Evolutionary conservation across 2,888 invertebrate genomes (phyloP).

Genomic region (Acanthopleura granulata): DNA sequence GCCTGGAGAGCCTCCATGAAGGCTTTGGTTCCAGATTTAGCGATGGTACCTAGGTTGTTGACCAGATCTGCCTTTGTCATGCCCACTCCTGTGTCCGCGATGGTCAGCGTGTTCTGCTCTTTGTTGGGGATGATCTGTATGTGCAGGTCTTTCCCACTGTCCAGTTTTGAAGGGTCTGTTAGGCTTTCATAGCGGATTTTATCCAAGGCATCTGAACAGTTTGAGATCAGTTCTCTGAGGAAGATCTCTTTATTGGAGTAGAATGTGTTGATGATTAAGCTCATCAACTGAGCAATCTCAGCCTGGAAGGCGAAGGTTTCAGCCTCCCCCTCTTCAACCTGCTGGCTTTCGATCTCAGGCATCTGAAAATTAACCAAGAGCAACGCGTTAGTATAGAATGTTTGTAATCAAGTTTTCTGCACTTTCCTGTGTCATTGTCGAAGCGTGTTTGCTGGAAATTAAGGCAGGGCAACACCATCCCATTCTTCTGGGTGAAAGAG

Average conservation of each 20-base stretch:
- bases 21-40: conserved; percentile 99
- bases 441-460: too few species aligned
- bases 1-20: conserved; percentile 99
- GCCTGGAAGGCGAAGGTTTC: conserved; percentile 99
- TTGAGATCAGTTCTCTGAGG: conserved; percentile 98
- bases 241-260: conserved; percentile 99
- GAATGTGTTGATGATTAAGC: conserved; percentile 99
- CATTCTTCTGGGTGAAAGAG: too few species aligned
- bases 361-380: conserved; percentile 36
- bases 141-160: conserved; percentile 92
- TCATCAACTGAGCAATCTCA: conserved; percentile 98
- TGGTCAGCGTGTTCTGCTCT: conserved; percentile 92
- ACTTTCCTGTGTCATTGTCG: too few species aligned
- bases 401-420: too few species aligned
- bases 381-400: too few species aligned
- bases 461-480: too few species aligned
- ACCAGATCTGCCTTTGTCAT: conserved; percentile 99
- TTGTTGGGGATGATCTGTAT: conserved; percentile 98
- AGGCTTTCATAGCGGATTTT: conserved; percentile 93
- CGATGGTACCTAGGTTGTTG: conserved; percentile 88
- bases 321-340: conserved; percentile 74
- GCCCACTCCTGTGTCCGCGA: conserved; percentile 91
- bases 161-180: conserved; percentile 94
- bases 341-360: conserved; percentile 46
- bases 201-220: conserved; percentile 90